Conservation (phyloP, 2,888 invertebrate species). For the Synanthedon myopaeformis region DNA sequence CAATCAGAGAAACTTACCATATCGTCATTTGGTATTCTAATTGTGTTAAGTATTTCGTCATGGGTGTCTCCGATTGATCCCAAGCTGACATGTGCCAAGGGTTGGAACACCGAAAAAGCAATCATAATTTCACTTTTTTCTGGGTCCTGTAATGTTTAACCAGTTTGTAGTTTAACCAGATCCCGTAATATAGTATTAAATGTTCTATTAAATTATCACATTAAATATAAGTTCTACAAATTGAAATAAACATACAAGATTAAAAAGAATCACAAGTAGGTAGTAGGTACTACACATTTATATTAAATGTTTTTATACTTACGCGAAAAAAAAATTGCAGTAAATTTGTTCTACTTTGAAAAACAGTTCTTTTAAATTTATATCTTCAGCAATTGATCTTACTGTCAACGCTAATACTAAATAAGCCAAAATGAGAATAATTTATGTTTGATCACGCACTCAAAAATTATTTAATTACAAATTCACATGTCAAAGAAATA, state of each 20-base stretch:
- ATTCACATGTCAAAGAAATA: no score
- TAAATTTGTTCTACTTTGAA: neutral
- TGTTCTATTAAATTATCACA: no score
- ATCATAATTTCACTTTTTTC: constrained; percentile 47
- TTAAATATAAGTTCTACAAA: no score
- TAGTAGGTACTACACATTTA: no score
- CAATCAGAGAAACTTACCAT: neutral
- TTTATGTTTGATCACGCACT: no score
- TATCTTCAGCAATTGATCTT: neutral
- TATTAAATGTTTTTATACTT: neutral
- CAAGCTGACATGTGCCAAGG: constrained; percentile 39
- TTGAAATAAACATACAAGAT: no score
- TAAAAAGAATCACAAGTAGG: no score
- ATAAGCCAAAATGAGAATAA: no score
- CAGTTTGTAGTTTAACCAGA: neutral
- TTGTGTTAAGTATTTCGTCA: constrained; percentile 35
- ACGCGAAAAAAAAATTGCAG: neutral
- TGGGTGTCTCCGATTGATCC: constrained; percentile 44
- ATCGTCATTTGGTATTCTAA: constrained; percentile 30
- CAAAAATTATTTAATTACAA: no score
- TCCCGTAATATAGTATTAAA: no score
- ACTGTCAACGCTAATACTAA: neutral
- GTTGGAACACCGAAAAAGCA: constrained; percentile 53
- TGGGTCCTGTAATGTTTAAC: constrained; percentile 12
- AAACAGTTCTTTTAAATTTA: neutral